Evolutionary conservation across 1,140 invertebrate genomes (phyloP), one percentile per base, ranked within the genome.

Genomic region (Nymphalis io): DNA sequence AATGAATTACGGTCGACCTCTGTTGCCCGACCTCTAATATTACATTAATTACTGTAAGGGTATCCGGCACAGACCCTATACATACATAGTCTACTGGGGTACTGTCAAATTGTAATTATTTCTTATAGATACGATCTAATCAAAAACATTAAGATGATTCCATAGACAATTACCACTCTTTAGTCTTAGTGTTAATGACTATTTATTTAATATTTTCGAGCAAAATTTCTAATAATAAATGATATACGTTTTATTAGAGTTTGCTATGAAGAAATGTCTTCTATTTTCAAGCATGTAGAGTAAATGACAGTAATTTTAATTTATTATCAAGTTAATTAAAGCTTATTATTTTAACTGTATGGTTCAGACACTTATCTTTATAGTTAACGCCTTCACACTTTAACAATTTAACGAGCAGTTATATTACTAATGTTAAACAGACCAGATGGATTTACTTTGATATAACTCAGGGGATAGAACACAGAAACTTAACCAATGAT

Each of bases 221-320:
- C 5, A 1, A 27, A 27, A 27, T 27, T 27, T 27, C 23, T 3
- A 27, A 27, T 46, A 46, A 46, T 42, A 46, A 16, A 16, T 16
- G 44, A 16, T 4, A 16, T 46, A n/a, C n/a, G n/a, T n/a, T n/a
- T n/a, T n/a, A n/a, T n/a, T n/a, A n/a, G 15, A 16, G 16, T 46
- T 4, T 18, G 1, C 6, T 51, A 51, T 6, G 10, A 12, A 51
- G 46, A 51, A 51, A 21, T n/a, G 1, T 18, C 5, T 10, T 51
- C 1, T 18, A 20, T 18, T 51, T 51, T 20, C 15, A n/a, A 11
- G 10, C 46, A 51, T 2, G 20, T 51, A 46, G 1, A n/a, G 3
- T n/a, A 51, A 16, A 46, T 46, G 42, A n/a, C 20, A 51, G 18
- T 21, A 51, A 18, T 51, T 51, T 51, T 20, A 51, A 51, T 20